Evolutionary conservation across 2,888 invertebrate species (phyloP), one percentile per base, ranked within the genome.

Genomic region (Acronicta leporina): DNA sequence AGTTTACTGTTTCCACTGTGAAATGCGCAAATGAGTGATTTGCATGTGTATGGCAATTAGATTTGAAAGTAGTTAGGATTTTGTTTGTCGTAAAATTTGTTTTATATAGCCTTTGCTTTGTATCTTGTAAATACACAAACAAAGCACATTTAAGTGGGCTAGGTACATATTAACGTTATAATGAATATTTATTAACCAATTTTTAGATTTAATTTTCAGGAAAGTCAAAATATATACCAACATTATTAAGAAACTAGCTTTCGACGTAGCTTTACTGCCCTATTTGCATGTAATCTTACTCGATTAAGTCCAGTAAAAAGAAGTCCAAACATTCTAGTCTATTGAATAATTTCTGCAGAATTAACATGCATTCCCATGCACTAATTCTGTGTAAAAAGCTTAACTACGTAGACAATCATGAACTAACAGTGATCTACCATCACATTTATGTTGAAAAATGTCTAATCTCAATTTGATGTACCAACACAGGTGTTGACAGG

Each of bases 401-500:
- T 88, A 63, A 73, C 72, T 80, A 70, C 66, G 68, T 75, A 80
- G 79, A 74, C 63, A 54, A 74, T 80, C 81, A 81, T 81, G 67
- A 61, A 88, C 89, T 88, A 89, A 89, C 88, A 74, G 38, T 43
- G 56, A 55, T 51, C 51, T 60, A 73, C 57, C 79, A 73, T 73
- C 63, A 52, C 67, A 42, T 68, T 13, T 73, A 69, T 78, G 77
- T 73, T 82, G 49, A 58, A 75, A 65, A 77, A 81, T 87, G 76
- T 90, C 89, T 91, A 92, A 92, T 92, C 69, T 80, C 66, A 73
- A 82, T 90, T 90, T 90, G 73, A 84, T 91, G 87, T 92, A 87
- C 85, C 86, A 82, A 89, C 83, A 89, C 94, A 94, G 94, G 94
- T 94, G 82, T 90, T 87, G 87, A 91, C 84, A 88, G 85, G 74